Base-by-base conservation (phyloP, 2,888 invertebrate species). In the Lordiphosa andalusiaca region DNA sequence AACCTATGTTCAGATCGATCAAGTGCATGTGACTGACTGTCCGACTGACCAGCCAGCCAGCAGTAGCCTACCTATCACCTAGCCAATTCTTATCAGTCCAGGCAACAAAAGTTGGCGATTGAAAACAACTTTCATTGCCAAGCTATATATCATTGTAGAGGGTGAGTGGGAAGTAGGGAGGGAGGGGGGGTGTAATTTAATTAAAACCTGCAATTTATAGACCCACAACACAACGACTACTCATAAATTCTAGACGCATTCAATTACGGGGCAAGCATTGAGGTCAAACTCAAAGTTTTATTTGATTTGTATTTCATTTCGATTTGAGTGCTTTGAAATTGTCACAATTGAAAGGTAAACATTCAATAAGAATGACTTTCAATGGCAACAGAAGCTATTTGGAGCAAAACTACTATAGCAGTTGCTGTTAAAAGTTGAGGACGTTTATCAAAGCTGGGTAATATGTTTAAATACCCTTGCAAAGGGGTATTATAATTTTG, bases 191-290 rank as follows among this genome's bases (percentile, higher is more conserved):
- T 37, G 52, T 64, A 71, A 82, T 78, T 78, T 56, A 82, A 82
- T 77, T 77, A 73, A 58, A 41, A 38, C 57, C 66, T 73, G 73
- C 70, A 77, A 70, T 81, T 77, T 72, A 77, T 74, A 53, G 63
- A 66, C 52, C 72, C 56, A 37, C 23, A 35, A 37, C 23, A 35
- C 23, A 35, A 44, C 16, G 13, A 49, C 49, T 36, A 63, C 58
- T 78, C 78, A 69, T 77, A 73, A 72, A 82, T 78, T 73, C 78
- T 54, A 56, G 38, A 63, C 46, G 59, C 82, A 40, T 69, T 77
- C 78, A 74, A 77, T 75, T 75, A 67, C 62, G 69, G 55, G 25
- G 55, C 44, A 56, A 74, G 56, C 77, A 77, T 75, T 71, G 73
- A 69, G 51, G 12, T 41, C 56, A 46, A 42, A 58, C 49, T 69